Conservation (phyloP, 2,113 vertebrate genomes). For the Corythornis madagascariensis region DNA sequence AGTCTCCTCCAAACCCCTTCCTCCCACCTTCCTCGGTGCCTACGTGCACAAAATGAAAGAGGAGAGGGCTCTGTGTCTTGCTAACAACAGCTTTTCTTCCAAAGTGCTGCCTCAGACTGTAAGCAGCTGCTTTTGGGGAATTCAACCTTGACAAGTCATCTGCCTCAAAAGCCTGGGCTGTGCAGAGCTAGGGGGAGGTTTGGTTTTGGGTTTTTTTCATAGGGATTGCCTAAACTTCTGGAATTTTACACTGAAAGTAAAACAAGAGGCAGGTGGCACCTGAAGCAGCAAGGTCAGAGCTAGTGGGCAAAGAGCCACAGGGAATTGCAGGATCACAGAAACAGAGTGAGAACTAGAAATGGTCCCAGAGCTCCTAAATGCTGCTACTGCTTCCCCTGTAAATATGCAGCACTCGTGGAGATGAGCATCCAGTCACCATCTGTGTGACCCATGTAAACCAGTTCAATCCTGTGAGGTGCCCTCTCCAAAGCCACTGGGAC, state of each 20-base stretch:
- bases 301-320: neutral
- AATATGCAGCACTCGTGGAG: neutral
- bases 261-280: neutral
- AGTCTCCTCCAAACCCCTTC: neutral
- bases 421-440: neutral
- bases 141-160: constrained; percentile 36
- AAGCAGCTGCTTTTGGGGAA: constrained; percentile 42
- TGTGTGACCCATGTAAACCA: neutral
- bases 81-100: neutral
- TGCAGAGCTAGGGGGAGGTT: neutral
- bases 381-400: neutral
- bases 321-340: neutral
- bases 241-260: neutral
- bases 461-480: neutral
- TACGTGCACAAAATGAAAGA: neutral
- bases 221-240: neutral
- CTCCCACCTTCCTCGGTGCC: neutral
- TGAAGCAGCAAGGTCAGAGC: neutral
- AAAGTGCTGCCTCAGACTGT: neutral
- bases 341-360: neutral
- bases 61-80: neutral
- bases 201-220: neutral
- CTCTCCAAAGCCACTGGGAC: neutral
- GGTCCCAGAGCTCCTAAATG: too few species aligned
- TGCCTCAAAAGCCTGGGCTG: neutral